Percentiles rank a stretch among this genome's conserved stretches.
These are phyloP conservation scores for Gorsachius magnificus DNA, from an alignment of 2,797 vertebrate genomes.

Conservation along the genomic window DNA sequence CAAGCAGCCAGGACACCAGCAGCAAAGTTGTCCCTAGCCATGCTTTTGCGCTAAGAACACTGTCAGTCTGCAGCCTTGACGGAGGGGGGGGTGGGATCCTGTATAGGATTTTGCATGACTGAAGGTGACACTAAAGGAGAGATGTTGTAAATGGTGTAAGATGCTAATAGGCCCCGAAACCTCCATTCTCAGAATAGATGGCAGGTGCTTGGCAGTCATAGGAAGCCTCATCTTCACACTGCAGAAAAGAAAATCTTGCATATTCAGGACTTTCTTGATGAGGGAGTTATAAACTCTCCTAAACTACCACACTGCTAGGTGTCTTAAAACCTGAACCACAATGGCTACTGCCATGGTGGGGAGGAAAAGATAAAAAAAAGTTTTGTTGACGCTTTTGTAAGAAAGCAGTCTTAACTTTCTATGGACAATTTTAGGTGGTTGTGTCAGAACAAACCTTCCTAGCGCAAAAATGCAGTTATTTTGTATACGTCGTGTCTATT, in stretches of 20 bases:
- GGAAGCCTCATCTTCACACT: background rate
- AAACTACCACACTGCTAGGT: background rate
- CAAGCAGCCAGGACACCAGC: no score
- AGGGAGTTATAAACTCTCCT: background rate
- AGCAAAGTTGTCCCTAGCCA: background rate
- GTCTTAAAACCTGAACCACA: background rate
- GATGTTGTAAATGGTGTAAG: background rate
- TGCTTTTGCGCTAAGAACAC: background rate
- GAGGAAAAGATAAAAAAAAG: background rate
- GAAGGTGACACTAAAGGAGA: background rate
- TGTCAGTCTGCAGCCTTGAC: no score
- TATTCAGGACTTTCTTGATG: background rate
- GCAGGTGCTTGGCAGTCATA: background rate
- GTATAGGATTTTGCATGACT: background rate
- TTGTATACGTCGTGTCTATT: background rate
- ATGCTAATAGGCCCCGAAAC: background rate
- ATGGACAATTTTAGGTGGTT: background rate
- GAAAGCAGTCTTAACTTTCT: background rate
- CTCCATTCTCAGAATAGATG: background rate
- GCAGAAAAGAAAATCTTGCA: background rate
- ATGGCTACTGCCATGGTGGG: background rate
- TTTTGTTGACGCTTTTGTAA: background rate
- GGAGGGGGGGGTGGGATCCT: no score
- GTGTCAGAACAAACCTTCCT: background rate
- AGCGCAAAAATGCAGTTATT: background rate